Percentiles rank a stretch among this genome's conserved stretches.
Evolutionary conservation across 2,113 vertebrate genomes (phyloP).

Genomic region (Zosterops hypoxanthus): DNA sequence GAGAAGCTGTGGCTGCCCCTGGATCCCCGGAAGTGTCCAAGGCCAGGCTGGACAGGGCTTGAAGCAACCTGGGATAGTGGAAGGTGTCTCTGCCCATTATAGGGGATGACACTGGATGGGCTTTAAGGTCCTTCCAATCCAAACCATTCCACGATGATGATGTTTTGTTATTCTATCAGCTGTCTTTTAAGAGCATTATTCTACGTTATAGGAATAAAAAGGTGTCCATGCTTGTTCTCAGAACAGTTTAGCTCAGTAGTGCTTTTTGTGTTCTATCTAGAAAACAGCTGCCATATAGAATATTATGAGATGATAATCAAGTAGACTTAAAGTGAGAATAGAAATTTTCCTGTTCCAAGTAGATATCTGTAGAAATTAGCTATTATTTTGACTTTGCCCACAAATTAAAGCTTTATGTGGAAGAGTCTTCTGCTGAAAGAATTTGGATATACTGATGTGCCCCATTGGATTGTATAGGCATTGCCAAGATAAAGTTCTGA

Average conservation of each 20-base stretch:
- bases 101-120: rapidly evolving
- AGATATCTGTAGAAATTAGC: background rate
- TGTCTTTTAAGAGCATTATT: background rate
- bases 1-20: background rate
- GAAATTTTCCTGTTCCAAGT: background rate
- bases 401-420: background rate
- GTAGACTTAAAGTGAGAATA: background rate
- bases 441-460: background rate
- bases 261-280: background rate
- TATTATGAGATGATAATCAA: background rate
- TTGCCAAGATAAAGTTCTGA: background rate
- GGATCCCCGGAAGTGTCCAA: background rate
- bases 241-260: background rate
- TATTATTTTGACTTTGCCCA: background rate
- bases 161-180: background rate
- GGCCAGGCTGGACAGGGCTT: rapidly evolving
- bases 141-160: background rate
- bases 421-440: conserved; percentile 4
- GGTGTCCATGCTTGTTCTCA: background rate
- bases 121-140: background rate
- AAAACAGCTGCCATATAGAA: background rate
- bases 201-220: background rate
- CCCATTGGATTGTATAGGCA: background rate
- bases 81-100: background rate
- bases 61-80: rapidly evolving